Evolutionary conservation across 2,888 invertebrate genomes (phyloP).

Genomic region (Netelia virgata): DNA sequence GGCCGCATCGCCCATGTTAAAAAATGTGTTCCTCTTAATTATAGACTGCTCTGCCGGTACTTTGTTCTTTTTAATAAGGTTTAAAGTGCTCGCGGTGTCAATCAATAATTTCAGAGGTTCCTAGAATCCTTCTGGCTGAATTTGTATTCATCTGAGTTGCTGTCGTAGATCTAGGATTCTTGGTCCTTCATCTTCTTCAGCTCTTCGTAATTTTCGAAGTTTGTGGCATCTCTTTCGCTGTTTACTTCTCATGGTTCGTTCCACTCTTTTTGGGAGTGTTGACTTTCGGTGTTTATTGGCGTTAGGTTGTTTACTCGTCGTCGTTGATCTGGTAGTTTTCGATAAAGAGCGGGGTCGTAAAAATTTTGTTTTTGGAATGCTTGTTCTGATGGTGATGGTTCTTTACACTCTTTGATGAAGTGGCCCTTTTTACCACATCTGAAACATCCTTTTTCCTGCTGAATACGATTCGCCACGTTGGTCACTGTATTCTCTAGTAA

Average conservation of each 20-base stretch:
- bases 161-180: slow-evolving; percentile 17
- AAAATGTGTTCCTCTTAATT: slow-evolving; percentile 3
- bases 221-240: slow-evolving; percentile 15
- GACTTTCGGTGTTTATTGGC: neutral
- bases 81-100: slow-evolving; percentile 26
- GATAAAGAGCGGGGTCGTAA: neutral
- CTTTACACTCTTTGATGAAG: slow-evolving; percentile 17
- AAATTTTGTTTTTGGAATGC: slow-evolving; percentile 11
- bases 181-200: slow-evolving; percentile 15
- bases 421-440: slow-evolving; percentile 25
- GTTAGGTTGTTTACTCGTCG: slow-evolving; percentile 19
- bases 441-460: slow-evolving; percentile 29
- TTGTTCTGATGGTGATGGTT: neutral
- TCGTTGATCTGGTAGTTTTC: slow-evolving; percentile 20
- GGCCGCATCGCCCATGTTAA: slow-evolving; percentile 20
- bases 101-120: slow-evolving; percentile 1
- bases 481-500: neutral
- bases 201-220: slow-evolving; percentile 35
- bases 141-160: slow-evolving; percentile 9
- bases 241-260: slow-evolving; percentile 14
- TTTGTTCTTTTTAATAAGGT: slow-evolving; percentile 23
- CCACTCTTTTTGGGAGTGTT: neutral
- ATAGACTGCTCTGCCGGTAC: neutral
- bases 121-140: slow-evolving; percentile 35
- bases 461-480: slow-evolving; percentile 17